Percentiles rank a stretch among this genome's conserved stretches.
Conservation (phyloP, 2,797 vertebrate species). For the Echiichthys vipera region DNA sequence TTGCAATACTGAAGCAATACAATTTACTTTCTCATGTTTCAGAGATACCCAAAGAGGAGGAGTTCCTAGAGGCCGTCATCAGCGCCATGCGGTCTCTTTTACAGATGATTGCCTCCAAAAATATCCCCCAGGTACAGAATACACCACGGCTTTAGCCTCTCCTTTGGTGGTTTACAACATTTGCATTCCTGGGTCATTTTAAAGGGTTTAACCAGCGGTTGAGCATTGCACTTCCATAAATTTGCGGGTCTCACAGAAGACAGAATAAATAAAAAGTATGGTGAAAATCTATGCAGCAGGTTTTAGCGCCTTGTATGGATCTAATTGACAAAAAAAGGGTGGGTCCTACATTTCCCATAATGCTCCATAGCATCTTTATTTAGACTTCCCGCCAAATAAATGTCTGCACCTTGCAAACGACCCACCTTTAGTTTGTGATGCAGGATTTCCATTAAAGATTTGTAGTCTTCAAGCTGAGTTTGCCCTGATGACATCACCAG, state of each 20-base stretch:
- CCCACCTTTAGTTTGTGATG: not conserved
- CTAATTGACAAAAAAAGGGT: not conserved
- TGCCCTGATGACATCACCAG: not conserved
- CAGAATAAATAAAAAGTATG: not conserved
- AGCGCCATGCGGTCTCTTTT: constrained; percentile 94
- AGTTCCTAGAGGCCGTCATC: constrained; percentile 95
- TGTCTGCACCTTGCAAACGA: not conserved
- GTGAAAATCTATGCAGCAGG: not conserved
- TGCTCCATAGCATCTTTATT: not conserved
- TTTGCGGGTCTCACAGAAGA: not conserved
- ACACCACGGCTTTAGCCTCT: not conserved
- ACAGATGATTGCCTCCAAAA: constrained; percentile 92
- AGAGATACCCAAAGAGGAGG: constrained; percentile 91
- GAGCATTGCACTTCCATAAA: not conserved
- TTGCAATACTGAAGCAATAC: not conserved
- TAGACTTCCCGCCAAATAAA: not conserved
- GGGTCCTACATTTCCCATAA: not conserved
- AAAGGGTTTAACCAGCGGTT: not conserved
- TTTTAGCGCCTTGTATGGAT: not conserved
- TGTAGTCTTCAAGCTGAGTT: not conserved
- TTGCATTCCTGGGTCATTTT: not conserved
- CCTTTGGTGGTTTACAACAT: not conserved
- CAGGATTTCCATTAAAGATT: not conserved
- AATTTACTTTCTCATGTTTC: constrained; percentile 13
- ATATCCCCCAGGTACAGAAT: constrained; percentile 91